These are phyloP conservation scores for Haplochromis burtoni DNA, from an alignment of 2,113 vertebrate species.

Conservation along the genomic window DNA sequence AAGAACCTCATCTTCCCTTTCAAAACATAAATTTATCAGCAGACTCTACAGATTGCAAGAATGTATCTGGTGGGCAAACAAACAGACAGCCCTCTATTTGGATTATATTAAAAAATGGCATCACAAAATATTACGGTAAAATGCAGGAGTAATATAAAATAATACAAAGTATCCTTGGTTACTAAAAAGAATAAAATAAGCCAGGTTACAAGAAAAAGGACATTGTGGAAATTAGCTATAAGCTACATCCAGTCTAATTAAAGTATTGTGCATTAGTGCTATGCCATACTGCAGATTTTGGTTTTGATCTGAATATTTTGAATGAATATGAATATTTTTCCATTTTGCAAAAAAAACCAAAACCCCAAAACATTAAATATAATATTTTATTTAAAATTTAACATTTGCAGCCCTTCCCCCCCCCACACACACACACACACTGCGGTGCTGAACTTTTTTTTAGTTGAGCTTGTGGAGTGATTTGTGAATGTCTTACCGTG, in stretches of 20 bases:
- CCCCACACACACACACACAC: no score
- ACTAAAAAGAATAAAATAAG: not conserved
- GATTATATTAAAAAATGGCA: not conserved
- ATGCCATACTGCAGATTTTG: not conserved
- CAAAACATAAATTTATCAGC: not conserved
- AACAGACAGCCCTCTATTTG: not conserved
- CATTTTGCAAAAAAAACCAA: not conserved
- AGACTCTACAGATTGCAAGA: not conserved
- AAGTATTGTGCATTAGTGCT: not conserved
- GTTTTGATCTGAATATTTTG: not conserved
- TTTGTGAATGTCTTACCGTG: not conserved
- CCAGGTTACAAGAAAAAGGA: not conserved
- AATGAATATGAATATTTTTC: not conserved
- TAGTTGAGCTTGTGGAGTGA: not conserved
- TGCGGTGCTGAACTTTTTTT: not conserved
- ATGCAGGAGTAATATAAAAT: not conserved
- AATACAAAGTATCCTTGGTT: not conserved
- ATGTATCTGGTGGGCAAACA: not conserved
- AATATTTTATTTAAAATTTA: not conserved
- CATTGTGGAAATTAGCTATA: not conserved
- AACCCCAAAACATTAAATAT: accelerated
- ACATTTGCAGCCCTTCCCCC: not conserved
- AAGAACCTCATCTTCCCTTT: not conserved
- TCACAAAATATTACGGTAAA: not conserved
- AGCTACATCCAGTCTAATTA: not conserved